Evolutionary conservation across 2,113 vertebrate genomes (phyloP).

Genomic region (Labrus mixtus): DNA sequence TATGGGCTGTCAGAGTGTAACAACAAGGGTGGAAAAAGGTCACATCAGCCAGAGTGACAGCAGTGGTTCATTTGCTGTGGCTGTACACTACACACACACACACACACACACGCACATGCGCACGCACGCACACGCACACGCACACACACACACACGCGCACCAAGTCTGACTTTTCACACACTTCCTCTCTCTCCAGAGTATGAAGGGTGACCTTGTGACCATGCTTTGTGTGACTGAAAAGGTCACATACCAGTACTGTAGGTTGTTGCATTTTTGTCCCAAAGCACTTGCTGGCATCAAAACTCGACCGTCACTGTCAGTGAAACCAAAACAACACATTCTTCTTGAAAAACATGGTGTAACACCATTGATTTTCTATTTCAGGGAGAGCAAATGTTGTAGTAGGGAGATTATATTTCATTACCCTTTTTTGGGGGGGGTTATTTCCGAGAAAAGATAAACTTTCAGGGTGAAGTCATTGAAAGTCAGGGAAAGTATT

Average conservation of each 20-base stretch:
- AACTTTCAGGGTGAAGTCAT: too few species aligned
- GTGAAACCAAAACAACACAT: not conserved
- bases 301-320: not conserved
- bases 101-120: not conserved
- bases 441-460: too few species aligned
- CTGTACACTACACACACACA: not conserved
- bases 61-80: slow-evolving; percentile 42
- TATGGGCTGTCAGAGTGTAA: slow-evolving; percentile 48
- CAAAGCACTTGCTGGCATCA: not conserved
- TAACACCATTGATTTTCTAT: not conserved
- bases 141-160: not conserved
- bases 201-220: slow-evolving; percentile 38
- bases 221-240: not conserved
- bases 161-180: slow-evolving; percentile 14
- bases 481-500: too few species aligned
- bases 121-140: too few species aligned
- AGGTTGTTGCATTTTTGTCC: not conserved
- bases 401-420: too few species aligned
- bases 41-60: slow-evolving; percentile 52
- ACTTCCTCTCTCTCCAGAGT: not conserved
- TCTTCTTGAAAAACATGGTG: not conserved
- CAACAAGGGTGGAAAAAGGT: slow-evolving; percentile 60
- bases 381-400: too few species aligned
- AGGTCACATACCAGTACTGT: not conserved
- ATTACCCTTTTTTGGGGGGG: too few species aligned